Evolutionary conservation across 2,888 invertebrate species (phyloP), one percentile per base, ranked within the genome.

Genomic region (Lasius fuliginosus): DNA sequence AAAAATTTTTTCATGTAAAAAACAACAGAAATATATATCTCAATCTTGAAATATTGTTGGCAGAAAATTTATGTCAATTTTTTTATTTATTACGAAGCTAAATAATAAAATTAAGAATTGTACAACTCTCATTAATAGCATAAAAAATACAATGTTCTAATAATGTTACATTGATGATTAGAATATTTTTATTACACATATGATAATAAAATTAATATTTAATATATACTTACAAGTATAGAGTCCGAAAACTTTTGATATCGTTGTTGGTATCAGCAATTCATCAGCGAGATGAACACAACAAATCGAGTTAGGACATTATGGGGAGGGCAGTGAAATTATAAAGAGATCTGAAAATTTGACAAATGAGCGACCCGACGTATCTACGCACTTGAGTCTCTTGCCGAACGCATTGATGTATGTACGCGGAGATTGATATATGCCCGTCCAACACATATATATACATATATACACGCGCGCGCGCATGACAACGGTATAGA

Each of bases 401-500:
- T 85, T 88, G 60, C 46, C 58, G 27, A 75, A 62, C 27, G 62
- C 30, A n/a, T 49, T 82, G 76, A 86, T 74, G 62, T 68, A 68
- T 76, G 83, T 82, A 56, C 11, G 15, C 65, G 62, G 83, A 8
- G n/a, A 84, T 86, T 88, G 88, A 88, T 88, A 65, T 77, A 84
- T 56, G 74, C 42, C 60, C 69, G 68, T 76, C 60, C 75, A 49
- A 49, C 18, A n/a, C n/a, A 49, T 5, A 49, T 1, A 49, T n/a
- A n/a, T n/a, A 49, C 3, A 46, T 15, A 46, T 5, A 49, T 5
- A 42, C n/a, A n/a, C n/a, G 6, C n/a, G 2, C 2, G 2, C 49
- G 6, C 49, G 49, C 18, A 58, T 84, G 75, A 84, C 62, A 75
- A 73, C 36, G 67, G 36, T 64, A 81, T 60, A 87, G 8, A 53